phyloP scores from a whole-genome alignment of 2,113 vertebrate species.

The Boulengeromyrus knoepffleri region DNA sequence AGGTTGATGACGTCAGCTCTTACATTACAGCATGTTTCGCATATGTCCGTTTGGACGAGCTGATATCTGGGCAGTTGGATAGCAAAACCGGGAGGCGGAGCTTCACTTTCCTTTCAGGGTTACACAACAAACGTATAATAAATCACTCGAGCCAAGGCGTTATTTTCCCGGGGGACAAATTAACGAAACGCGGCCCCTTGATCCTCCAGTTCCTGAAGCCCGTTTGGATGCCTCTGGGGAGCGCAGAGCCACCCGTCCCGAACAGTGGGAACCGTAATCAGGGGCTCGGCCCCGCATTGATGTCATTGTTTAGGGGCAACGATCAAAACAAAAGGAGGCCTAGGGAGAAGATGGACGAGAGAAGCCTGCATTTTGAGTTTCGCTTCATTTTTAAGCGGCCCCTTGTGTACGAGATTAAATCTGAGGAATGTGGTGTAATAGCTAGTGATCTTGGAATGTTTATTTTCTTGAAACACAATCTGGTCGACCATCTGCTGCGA shows the following conservation, averaged over 20 bases:
- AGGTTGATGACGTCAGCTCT: not conserved
- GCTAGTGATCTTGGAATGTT: slow-evolving; percentile 33
- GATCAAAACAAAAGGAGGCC: slow-evolving; percentile 13
- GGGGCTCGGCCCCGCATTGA: slow-evolving; percentile 31
- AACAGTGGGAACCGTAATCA: slow-evolving; percentile 39
- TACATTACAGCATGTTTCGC: not conserved
- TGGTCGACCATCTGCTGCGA: not conserved
- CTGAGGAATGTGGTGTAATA: slow-evolving; percentile 11
- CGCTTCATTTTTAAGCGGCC: slow-evolving; percentile 30
- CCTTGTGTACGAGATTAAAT: slow-evolving; percentile 17
- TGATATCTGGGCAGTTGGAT: not conserved
- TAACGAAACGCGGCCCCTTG: slow-evolving; percentile 28
- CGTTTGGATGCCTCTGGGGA: slow-evolving; percentile 38
- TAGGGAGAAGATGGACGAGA: not conserved
- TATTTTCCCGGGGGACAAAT: slow-evolving; percentile 26
- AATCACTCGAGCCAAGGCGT: slow-evolving; percentile 27
- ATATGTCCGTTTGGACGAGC: not conserved
- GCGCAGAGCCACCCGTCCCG: slow-evolving; percentile 33
- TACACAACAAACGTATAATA: slow-evolving; percentile 35
- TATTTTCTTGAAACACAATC: slow-evolving; percentile 31
- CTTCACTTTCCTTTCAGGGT: not conserved
- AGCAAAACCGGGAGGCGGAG: not conserved
- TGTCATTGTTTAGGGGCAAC: slow-evolving; percentile 43
- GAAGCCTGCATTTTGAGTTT: slow-evolving; percentile 23
- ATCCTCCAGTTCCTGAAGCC: slow-evolving; percentile 30